phyloP scores from a whole-genome alignment of 1,140 invertebrate genomes.

The Magallana angulata region DNA sequence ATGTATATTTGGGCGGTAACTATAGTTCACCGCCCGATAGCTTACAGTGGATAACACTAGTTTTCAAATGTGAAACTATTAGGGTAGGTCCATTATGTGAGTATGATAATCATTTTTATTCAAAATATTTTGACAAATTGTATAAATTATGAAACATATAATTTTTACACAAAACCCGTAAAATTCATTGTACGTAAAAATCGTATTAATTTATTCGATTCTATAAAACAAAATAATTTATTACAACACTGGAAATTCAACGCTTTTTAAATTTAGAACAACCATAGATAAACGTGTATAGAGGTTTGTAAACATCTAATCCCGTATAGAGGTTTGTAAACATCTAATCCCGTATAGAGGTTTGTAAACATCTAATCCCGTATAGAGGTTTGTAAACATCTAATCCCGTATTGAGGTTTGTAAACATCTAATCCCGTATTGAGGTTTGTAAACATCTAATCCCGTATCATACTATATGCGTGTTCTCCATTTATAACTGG shows the following conservation, averaged over 20 bases:
- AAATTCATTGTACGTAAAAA: neutral
- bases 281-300: neutral
- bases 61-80: no score
- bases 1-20: no score
- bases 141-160: neutral
- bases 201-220: neutral
- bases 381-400: no score
- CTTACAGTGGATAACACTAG: no score
- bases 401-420: neutral
- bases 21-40: no score
- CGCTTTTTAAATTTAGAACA: neutral
- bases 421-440: neutral
- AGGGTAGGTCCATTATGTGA: no score
- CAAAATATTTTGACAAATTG: neutral
- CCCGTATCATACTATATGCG: neutral
- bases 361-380: neutral
- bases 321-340: neutral
- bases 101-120: neutral
- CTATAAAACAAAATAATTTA: neutral
- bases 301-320: neutral
- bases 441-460: neutral
- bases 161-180: neutral
- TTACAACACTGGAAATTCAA: neutral
- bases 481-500: neutral
- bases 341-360: neutral